These are phyloP conservation scores for Cotesia glomerata DNA, from an alignment of 1,140 invertebrate genomes.

Conservation along the genomic window DNA sequence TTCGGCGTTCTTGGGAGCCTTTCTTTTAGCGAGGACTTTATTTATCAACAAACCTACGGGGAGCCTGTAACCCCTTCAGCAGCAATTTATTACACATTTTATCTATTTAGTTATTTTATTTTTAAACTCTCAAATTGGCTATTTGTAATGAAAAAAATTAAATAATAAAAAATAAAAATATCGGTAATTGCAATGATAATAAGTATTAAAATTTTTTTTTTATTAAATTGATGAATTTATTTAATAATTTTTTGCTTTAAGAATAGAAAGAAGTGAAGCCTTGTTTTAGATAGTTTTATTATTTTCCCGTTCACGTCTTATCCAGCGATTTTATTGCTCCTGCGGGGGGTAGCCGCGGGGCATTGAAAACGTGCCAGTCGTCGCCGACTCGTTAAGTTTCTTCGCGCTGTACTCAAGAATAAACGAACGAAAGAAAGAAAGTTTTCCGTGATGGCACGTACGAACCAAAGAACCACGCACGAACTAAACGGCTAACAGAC, in stretches of 20 bases:
- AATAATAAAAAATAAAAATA: no score
- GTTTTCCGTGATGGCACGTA: constrained; percentile 17
- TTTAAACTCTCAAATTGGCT: background rate
- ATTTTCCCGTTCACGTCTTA: background rate
- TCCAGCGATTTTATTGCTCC: constrained; percentile 9
- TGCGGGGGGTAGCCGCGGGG: constrained; percentile 22
- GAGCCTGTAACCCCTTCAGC: constrained; percentile 36
- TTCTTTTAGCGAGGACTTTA: constrained; percentile 24
- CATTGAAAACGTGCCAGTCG: constrained; percentile 20
- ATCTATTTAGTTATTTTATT: constrained; percentile 23
- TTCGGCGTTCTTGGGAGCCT: constrained; percentile 19
- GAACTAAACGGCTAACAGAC: constrained; percentile 21
- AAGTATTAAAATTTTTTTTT: no score
- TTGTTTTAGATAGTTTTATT: background rate
- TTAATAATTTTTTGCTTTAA: background rate
- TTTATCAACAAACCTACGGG: constrained; percentile 49
- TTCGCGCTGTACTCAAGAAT: background rate
- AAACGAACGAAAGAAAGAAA: constrained; percentile 12
- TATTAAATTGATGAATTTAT: background rate
- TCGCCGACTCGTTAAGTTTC: constrained; percentile 21
- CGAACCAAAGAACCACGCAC: background rate
- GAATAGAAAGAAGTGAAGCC: background rate
- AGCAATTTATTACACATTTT: constrained; percentile 34
- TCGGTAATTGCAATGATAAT: no score
- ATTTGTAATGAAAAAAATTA: no score